Base-by-base conservation (phyloP, 2,888 invertebrate genomes). In the Actias luna region DNA sequence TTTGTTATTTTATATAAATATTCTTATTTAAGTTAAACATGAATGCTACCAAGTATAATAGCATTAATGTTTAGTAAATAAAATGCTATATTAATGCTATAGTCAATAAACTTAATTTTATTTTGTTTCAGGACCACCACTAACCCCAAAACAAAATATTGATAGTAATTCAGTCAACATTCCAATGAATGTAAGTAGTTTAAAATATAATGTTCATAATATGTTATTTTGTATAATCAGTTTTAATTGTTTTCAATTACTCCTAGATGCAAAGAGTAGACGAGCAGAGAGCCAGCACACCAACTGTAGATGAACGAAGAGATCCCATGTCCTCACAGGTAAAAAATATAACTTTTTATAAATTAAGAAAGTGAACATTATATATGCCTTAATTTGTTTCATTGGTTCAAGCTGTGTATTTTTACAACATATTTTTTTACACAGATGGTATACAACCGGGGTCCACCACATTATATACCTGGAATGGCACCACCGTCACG, bases 281-380 rank as follows among this genome's bases (percentile, higher is more conserved):
- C 18, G 95, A 95, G 80, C 95, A 95, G 75, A 92, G 95, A 59
- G 94, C 95, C 0, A 95, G 95, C 59, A 96, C 96, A 10, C 96
- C 96, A 1, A 96, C 96, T 0, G 94, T 96, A 59, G 95, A 95
- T 75, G 95, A 95, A 81, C 78, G 91, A 62, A 79, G 90, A 63
- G 92, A 91, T 67, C 84, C 87, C 1, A 80, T 88, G 63, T 79
- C 84, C n/a, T 76, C 83, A 35, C 89, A 88, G 85, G 89, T 90
- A 80, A 69, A 25, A 46, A n/a, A n/a, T n/a, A n/a, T n/a, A n/a
- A n/a, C n/a, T n/a, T n/a, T n/a, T n/a, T n/a, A n/a, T n/a, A n/a
- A n/a, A n/a, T n/a, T n/a, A n/a, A n/a, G n/a, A n/a, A n/a, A n/a
- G n/a, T n/a, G n/a, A n/a, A n/a, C n/a, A n/a, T n/a, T n/a, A n/a